phyloP scores from a whole-genome alignment of 2,797 vertebrate species.

The Galaxias olidus region DNA sequence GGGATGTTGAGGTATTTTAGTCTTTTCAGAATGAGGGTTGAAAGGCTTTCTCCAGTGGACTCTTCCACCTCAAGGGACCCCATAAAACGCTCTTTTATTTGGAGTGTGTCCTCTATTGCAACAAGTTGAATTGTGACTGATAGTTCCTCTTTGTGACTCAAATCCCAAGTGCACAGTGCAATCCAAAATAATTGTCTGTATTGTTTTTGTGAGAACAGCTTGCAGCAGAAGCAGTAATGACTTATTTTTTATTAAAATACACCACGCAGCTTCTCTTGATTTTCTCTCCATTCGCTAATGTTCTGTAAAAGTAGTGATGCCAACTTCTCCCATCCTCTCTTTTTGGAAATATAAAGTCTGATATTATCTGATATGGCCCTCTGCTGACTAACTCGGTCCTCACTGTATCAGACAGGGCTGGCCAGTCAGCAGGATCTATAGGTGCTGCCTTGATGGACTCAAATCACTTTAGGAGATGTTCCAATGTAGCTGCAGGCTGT shows the following conservation, averaged over 20 bases:
- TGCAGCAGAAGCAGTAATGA: constrained; percentile 16
- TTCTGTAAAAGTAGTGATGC: constrained; percentile 11
- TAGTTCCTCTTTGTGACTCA: too few relatives aligned
- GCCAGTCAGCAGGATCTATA: constrained; percentile 19
- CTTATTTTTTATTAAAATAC: constrained; percentile 12
- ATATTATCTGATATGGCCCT: constrained; percentile 13
- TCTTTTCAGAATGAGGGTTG: too few relatives aligned
- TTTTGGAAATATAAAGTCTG: constrained; percentile 21
- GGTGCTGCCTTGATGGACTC: constrained; percentile 9
- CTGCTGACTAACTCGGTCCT: constrained; percentile 6
- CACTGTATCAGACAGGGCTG: constrained; percentile 12
- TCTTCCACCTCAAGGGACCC: too few relatives aligned
- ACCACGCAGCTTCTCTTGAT: constrained; percentile 12
- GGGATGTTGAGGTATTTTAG: too few relatives aligned
- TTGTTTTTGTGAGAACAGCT: constrained; percentile 23
- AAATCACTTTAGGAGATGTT: constrained; percentile 3
- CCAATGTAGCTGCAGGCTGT: constrained; percentile 14
- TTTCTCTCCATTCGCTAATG: constrained; percentile 12
- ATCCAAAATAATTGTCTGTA: too few relatives aligned
- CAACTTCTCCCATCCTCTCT: constrained; percentile 12
- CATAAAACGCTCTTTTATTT: too few relatives aligned
- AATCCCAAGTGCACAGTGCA: too few relatives aligned
- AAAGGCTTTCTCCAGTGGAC: too few relatives aligned
- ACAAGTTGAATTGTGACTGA: too few relatives aligned
- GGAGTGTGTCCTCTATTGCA: too few relatives aligned